Evolutionary conservation across 2,113 vertebrate genomes (phyloP), one percentile per base, ranked within the genome.

Genomic region (Calyptommatus sinebrachiatus): DNA sequence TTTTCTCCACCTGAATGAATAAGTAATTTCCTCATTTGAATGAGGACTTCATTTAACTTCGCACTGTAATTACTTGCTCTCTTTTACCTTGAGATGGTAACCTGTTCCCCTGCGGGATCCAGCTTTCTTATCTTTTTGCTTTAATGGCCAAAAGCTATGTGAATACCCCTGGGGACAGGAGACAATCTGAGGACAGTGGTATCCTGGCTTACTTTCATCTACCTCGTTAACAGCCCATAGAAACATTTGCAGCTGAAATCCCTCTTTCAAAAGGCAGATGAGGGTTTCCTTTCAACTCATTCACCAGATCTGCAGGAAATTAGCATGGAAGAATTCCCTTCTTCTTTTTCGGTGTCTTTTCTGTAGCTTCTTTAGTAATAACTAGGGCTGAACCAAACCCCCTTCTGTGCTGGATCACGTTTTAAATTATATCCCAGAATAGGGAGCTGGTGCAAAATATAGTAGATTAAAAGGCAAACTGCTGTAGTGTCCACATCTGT

Each of bases 151-250:
- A 60, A 81, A 9, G 24, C 53, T 24, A 29, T 21, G 2, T 69
- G n/a, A 65, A 75, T 74, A 69, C 74, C 12, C 18, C 79, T 68
- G 31, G 45, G 26, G 71, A 68, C 53, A 61, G 60, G 65, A 68
- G 63, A 46, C 24, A 74, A 81, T 69, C 18, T 69, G 53, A 68
- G 65, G 63, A 45, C 79, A 74, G 26, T 22, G 8, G 11, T 69
- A 26, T 60, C 73, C 63, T 46, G 50, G 12, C 63, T 81, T 69
- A 20, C 79, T 81, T 80, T 81, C 79, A 68, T 74, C 79, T 74
- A 20, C 35, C 31, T 74, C 24, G 66, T 60, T 60, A 74, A 81
- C 29, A 45, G 50, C 65, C 48, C 74, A 73, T 68, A 35, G 63
- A 74, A 57, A 73, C 57, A 74, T 74, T 81, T 81, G 50, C 50